A percentile compares a stretch with the other conserved stretches of the same genome.
Evolutionary conservation across 1,140 invertebrate genomes (phyloP).

Genomic region (Coptotermes formosanus): DNA sequence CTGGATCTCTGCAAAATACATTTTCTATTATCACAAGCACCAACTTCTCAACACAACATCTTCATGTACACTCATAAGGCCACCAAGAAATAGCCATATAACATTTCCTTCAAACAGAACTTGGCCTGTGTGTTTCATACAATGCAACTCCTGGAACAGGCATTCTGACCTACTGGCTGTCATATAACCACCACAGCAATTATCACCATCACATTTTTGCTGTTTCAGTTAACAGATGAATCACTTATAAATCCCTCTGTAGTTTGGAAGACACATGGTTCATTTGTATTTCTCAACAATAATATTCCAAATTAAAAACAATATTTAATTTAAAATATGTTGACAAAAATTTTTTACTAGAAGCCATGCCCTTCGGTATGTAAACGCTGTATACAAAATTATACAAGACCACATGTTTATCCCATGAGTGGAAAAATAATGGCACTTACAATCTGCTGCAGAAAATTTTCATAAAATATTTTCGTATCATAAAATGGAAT

Average conservation of each 20-base stretch:
- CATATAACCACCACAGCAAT: background rate
- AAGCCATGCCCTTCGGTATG: background rate
- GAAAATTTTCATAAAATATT: background rate
- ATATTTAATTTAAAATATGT: background rate
- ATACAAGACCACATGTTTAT: background rate
- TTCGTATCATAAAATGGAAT: background rate
- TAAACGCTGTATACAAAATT: background rate
- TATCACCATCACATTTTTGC: background rate
- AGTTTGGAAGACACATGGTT: background rate
- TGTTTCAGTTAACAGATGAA: background rate
- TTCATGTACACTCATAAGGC: background rate
- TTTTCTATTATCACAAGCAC: background rate
- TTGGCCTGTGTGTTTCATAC: background rate
- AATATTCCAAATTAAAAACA: slow-evolving; percentile 6
- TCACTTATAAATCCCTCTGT: background rate
- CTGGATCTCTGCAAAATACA: background rate
- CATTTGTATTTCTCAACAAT: background rate
- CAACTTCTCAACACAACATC: background rate
- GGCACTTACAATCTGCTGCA: background rate
- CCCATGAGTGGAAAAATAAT: slow-evolving; percentile 9
- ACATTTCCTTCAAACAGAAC: background rate
- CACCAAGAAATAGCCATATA: background rate
- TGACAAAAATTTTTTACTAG: background rate
- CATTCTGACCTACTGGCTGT: background rate
- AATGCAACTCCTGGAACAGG: background rate